Evolutionary conservation across 2,888 invertebrate species (phyloP).

Genomic region (Hirtodrosophila alboralis): DNA sequence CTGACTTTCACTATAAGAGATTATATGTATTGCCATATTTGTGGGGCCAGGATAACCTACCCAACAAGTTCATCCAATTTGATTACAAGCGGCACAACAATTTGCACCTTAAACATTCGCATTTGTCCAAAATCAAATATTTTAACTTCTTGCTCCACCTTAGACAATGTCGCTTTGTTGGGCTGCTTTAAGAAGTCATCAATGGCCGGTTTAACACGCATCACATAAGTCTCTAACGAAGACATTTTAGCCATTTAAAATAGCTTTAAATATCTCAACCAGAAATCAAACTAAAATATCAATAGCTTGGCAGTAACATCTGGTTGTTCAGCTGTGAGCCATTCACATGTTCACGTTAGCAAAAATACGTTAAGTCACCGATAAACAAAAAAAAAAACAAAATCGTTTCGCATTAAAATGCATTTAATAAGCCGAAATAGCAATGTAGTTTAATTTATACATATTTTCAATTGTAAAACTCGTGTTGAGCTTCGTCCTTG

Average conservation of each 20-base stretch:
- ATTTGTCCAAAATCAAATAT: constrained; percentile 75
- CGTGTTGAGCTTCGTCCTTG: constrained; percentile 97
- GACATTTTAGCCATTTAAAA: constrained; percentile 52
- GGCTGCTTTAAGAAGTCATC: constrained; percentile 78
- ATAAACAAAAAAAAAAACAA: too few relatives aligned
- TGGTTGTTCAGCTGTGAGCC: constrained; percentile 16
- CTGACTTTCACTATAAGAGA: constrained; percentile 65
- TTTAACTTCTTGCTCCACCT: constrained; percentile 70
- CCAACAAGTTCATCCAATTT: constrained; percentile 80
- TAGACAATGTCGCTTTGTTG: constrained; percentile 62
- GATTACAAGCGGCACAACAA: constrained; percentile 80
- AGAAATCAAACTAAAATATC: constrained; percentile 5
- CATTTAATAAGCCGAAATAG: neutral
- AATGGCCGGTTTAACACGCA: constrained; percentile 78
- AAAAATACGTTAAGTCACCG: too few relatives aligned
- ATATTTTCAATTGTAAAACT: constrained; percentile 96
- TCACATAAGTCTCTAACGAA: constrained; percentile 76
- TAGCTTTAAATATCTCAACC: constrained; percentile 2
- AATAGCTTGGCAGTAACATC: constrained; percentile 36
- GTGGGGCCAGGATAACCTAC: constrained; percentile 47
- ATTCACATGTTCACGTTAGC: constrained; percentile 10
- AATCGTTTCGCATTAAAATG: neutral
- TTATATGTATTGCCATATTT: neutral
- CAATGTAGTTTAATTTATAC: neutral
- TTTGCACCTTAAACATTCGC: constrained; percentile 79